Percentiles rank a stretch among this genome's conserved stretches.
phyloP scores from a whole-genome alignment of 2,888 invertebrate genomes.

The Vesta saturnalis region DNA sequence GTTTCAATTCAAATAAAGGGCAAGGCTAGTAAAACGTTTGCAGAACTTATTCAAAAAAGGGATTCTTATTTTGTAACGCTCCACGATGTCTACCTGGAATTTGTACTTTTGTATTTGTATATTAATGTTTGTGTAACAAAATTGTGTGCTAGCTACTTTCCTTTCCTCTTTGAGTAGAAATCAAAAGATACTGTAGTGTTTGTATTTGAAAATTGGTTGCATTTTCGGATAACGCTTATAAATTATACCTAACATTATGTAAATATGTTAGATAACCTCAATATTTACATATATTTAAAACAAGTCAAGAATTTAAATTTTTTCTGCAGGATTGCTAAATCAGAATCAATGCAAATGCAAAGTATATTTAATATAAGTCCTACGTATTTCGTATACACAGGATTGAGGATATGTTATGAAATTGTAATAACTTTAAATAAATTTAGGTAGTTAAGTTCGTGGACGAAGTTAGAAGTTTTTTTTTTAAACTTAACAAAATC shows the following conservation, averaged over 20 bases:
- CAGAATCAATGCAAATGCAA: no score
- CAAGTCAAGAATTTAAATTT: no score
- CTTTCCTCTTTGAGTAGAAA: background rate
- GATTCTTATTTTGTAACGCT: slow-evolving; percentile 35
- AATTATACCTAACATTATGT: background rate
- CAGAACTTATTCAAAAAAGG: slow-evolving; percentile 32
- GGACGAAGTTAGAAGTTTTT: no score
- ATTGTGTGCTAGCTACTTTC: slow-evolving; percentile 4
- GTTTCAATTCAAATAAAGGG: slow-evolving; percentile 25
- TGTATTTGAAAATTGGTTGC: background rate
- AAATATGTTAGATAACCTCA: no score
- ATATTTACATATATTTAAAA: background rate
- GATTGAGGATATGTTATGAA: no score
- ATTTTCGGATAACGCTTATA: background rate
- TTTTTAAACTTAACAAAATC: no score
- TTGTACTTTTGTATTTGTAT: slow-evolving; percentile 24
- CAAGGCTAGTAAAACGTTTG: slow-evolving; percentile 17
- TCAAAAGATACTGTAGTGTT: slow-evolving; percentile 5
- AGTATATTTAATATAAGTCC: no score
- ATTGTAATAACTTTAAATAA: no score
- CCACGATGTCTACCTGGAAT: slow-evolving; percentile 30
- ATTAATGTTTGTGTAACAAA: slow-evolving; percentile 27
- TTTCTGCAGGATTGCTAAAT: no score
- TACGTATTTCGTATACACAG: no score
- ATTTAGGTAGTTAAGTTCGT: no score